These are phyloP conservation scores for Eutrigla gurnardus DNA, from an alignment of 2,797 vertebrate genomes.

Conservation along the genomic window DNA sequence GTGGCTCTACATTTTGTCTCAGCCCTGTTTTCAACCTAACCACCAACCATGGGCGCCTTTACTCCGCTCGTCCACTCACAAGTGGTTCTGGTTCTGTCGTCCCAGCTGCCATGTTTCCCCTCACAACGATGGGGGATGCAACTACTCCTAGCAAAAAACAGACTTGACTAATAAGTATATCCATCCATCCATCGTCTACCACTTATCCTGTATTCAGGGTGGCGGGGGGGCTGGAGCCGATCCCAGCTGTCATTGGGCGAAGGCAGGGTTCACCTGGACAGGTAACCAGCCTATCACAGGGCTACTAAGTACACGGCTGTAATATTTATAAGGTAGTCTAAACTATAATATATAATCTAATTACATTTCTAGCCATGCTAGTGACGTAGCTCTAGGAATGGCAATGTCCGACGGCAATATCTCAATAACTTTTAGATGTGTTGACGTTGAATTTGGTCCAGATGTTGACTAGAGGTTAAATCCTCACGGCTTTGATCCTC, in stretches of 20 bases:
- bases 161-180: too few relatives aligned
- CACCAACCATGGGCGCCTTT: conserved; percentile 6
- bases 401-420: not conserved
- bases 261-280: too few relatives aligned
- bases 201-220: too few relatives aligned
- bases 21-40: conserved; percentile 28
- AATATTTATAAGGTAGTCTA: not conserved
- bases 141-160: too few relatives aligned
- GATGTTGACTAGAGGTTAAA: not conserved
- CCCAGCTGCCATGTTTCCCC: conserved; percentile 31
- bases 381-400: not conserved
- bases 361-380: not conserved
- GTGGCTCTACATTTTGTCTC: conserved; percentile 17
- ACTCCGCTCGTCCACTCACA: not conserved
- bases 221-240: too few relatives aligned
- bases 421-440: not conserved
- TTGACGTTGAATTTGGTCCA: not conserved
- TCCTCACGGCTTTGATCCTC: not conserved
- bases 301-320: conserved; percentile 28
- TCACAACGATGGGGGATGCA: conserved; percentile 12
- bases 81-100: conserved; percentile 9
- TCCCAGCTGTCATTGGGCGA: too few relatives aligned
- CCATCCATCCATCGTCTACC: too few relatives aligned
- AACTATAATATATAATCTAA: not conserved
- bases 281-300: not conserved